Conservation (phyloP, 2,797 vertebrate species). For the Phoxinus dragarum region DNA sequence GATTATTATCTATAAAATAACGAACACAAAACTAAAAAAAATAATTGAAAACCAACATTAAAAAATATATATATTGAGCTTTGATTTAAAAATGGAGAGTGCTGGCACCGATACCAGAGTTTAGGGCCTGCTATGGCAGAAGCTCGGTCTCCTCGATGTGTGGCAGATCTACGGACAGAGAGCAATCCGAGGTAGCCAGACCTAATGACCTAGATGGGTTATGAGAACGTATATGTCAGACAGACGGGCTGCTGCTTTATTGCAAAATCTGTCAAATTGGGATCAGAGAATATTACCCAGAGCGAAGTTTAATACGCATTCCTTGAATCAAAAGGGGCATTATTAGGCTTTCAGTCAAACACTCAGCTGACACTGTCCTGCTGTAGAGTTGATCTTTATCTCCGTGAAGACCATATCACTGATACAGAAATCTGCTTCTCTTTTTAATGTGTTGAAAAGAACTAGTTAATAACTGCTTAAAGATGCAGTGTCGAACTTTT, state of each 20-base stretch:
- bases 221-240: no score
- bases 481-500: background rate
- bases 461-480: background rate
- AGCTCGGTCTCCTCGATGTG: no score
- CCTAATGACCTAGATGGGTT: no score
- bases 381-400: conserved; percentile 14
- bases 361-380: conserved; percentile 3
- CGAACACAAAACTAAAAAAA: no score
- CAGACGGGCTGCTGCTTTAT: background rate
- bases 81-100: no score
- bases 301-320: conserved; percentile 13
- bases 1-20: no score
- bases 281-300: background rate
- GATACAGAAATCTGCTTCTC: background rate
- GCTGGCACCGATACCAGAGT: no score
- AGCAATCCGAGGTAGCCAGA: no score
- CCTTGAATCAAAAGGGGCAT: conserved; percentile 14
- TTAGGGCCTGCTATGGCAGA: no score
- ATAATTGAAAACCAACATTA: no score
- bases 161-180: no score
- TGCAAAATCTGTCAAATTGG: background rate
- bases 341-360: conserved; percentile 47
- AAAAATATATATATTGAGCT: no score
- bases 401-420: background rate
- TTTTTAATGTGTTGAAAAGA: background rate